Conservation (phyloP, 2,888 invertebrate genomes). For the Lasioglossum zephyrum region DNA sequence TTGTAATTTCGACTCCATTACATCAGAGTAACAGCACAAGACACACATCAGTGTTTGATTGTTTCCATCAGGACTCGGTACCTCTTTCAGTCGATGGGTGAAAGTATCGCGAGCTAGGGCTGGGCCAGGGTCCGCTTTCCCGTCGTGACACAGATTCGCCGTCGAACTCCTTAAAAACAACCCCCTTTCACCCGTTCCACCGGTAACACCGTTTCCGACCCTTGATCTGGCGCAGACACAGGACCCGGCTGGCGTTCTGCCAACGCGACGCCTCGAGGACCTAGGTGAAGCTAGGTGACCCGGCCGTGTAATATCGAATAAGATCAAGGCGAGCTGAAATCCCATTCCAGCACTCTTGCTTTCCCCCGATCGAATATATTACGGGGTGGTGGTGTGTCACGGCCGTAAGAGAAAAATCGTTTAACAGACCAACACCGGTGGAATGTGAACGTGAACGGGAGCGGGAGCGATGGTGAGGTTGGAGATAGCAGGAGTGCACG, state of each 20-base stretch:
- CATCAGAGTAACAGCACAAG: too few species aligned
- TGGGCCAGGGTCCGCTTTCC: background rate
- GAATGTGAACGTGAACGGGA: background rate
- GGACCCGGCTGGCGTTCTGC: conserved; percentile 42
- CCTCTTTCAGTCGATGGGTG: conserved; percentile 10
- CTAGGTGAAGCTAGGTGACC: conserved; percentile 57
- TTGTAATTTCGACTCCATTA: too few species aligned
- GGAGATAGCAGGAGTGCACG: background rate
- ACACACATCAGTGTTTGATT: too few species aligned
- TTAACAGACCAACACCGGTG: conserved; percentile 51
- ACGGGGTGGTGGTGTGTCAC: conserved; percentile 43
- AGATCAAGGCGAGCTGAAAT: conserved; percentile 63
- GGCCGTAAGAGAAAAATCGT: conserved; percentile 56
- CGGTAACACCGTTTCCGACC: conserved; percentile 27
- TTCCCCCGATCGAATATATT: conserved; percentile 61
- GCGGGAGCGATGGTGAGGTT: background rate
- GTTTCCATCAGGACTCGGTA: background rate
- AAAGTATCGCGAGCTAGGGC: conserved; percentile 28
- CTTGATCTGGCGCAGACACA: background rate
- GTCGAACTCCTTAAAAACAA: conserved; percentile 31
- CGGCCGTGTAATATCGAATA: conserved; percentile 61
- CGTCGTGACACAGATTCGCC: background rate
- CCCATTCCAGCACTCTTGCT: conserved; percentile 48
- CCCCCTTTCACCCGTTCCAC: conserved; percentile 15
- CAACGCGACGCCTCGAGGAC: conserved; percentile 51